Percentiles rank a stretch among this genome's conserved stretches.
phyloP scores from a whole-genome alignment of 1,140 invertebrate genomes.

The Ips typographus region DNA sequence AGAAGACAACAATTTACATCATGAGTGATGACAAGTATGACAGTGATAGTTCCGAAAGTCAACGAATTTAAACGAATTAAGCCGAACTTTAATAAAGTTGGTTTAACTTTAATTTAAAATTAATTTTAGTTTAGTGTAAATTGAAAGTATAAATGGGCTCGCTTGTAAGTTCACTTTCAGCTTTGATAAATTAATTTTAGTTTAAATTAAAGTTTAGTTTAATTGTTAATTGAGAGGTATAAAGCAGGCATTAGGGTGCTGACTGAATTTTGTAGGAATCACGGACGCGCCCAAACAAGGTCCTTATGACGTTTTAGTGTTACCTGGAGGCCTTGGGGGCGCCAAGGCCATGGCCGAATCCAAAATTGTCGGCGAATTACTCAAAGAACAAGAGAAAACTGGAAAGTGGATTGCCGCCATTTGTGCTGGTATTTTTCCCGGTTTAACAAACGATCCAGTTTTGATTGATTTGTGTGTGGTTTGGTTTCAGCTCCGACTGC shows the following conservation, averaged over 20 bases:
- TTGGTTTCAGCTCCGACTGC: slow-evolving; percentile 72
- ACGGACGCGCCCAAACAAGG: slow-evolving; percentile 55
- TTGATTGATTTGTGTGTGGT: background rate
- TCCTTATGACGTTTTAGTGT: slow-evolving; percentile 64
- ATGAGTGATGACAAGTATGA: too few species aligned
- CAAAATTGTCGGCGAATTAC: slow-evolving; percentile 68
- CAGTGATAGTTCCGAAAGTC: too few species aligned
- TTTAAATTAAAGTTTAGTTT: background rate
- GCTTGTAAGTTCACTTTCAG: background rate
- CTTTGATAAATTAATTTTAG: background rate
- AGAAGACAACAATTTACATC: too few species aligned
- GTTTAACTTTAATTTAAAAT: too few species aligned
- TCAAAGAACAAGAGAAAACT: slow-evolving; percentile 76
- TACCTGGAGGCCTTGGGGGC: slow-evolving; percentile 90
- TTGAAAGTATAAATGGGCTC: background rate
- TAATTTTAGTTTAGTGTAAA: too few species aligned
- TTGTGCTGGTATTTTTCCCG: slow-evolving; percentile 69
- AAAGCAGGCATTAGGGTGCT: too few species aligned
- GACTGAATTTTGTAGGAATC: background rate
- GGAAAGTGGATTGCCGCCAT: slow-evolving; percentile 85
- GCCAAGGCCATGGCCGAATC: slow-evolving; percentile 78
- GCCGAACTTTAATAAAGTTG: too few species aligned
- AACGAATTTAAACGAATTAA: too few species aligned
- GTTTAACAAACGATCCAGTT: background rate
- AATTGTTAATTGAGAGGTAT: too few species aligned